Conservation (phyloP, 2,113 vertebrate genomes). For the Dicrurus megarhynchus region DNA sequence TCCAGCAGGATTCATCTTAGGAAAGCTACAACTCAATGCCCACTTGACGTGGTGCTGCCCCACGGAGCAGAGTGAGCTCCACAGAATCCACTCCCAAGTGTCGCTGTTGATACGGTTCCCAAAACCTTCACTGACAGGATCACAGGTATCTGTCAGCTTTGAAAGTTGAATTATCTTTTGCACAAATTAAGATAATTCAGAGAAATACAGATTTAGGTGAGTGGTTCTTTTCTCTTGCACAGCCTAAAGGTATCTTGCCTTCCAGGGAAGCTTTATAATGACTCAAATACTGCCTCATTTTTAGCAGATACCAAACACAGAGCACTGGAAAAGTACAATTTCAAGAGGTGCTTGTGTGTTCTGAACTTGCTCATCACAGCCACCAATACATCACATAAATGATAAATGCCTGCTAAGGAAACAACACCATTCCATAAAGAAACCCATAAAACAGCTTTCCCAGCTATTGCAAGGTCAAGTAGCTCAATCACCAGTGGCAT, state of each 20-base stretch:
- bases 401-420: neutral
- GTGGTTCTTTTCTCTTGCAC: neutral
- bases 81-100: neutral
- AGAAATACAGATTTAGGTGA: neutral
- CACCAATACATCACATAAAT: neutral
- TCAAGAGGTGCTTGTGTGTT: neutral
- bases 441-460: neutral
- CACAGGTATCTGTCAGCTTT: neutral
- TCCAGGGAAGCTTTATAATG: neutral
- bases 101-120: accelerated
- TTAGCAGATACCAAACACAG: neutral
- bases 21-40: neutral
- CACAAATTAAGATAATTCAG: neutral
- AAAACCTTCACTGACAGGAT: neutral
- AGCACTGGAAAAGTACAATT: neutral
- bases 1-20: neutral
- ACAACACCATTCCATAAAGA: neutral
- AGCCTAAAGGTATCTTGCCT: neutral
- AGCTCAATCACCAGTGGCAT: neutral
- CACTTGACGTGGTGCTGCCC: neutral
- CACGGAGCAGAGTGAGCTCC: neutral
- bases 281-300: neutral
- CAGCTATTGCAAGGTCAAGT: neutral
- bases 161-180: neutral
- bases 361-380: neutral